Conservation (phyloP, 35 echinoderm and acorn worm genomes). For the Apostichopus parvimensis region DNA sequence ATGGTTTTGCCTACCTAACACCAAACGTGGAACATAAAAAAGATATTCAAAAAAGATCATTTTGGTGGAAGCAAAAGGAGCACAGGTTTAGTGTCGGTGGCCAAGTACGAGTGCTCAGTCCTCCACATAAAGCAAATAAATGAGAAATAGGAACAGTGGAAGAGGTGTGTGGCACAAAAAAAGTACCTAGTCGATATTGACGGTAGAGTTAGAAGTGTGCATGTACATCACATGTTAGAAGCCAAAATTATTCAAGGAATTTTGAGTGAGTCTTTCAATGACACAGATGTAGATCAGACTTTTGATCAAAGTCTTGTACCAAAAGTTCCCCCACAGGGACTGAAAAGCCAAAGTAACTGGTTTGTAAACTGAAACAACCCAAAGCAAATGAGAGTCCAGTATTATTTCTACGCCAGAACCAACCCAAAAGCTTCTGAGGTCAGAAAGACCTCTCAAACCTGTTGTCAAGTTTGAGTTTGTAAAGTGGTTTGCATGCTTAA, state of each 20-base stretch:
- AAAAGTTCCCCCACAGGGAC: background rate
- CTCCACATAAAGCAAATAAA: constrained; percentile 20
- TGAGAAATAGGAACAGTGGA: constrained; percentile 26
- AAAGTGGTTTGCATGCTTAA: no score
- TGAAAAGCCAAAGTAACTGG: background rate
- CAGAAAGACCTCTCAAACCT: constrained; percentile 8
- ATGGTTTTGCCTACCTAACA: constrained; percentile 34
- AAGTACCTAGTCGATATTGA: constrained; percentile 36
- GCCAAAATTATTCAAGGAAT: background rate
- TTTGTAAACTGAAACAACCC: background rate
- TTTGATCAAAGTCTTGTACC: background rate
- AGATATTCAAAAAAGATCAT: background rate
- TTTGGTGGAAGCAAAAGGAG: constrained; percentile 8
- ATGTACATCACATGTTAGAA: constrained; percentile 28
- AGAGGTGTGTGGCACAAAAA: constrained; percentile 34
- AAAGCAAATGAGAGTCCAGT: background rate
- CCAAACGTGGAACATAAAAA: constrained; percentile 27
- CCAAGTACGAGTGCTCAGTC: constrained; percentile 21
- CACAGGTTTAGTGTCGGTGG: constrained; percentile 11
- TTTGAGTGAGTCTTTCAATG: background rate
- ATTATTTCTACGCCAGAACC: background rate
- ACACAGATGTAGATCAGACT: background rate
- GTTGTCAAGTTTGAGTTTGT: background rate
- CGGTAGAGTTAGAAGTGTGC: constrained; percentile 32
- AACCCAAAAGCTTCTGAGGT: background rate